Evolutionary conservation across 2,113 vertebrate genomes (phyloP).

Genomic region (Trichechus manatus): DNA sequence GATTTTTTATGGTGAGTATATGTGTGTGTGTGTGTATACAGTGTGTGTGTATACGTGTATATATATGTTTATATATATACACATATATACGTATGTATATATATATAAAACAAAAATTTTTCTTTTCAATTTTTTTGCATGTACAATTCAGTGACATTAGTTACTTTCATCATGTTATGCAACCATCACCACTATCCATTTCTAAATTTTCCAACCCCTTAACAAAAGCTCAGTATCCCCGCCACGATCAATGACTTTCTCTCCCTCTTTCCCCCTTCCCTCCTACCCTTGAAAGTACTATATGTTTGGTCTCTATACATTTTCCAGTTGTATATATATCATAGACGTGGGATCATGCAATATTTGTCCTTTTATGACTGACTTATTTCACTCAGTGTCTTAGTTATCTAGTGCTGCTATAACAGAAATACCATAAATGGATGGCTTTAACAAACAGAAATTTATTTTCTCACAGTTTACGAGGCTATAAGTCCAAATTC

Average conservation of each 20-base stretch:
- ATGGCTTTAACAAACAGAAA: background rate
- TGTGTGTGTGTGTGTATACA: background rate
- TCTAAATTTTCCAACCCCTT: background rate
- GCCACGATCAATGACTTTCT: background rate
- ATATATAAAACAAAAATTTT: background rate
- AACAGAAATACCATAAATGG: background rate
- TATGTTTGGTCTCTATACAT: background rate
- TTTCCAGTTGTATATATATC: background rate
- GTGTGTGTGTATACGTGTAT: too few species aligned
- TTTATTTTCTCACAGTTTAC: background rate
- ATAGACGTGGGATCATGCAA: background rate
- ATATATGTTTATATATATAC: background rate
- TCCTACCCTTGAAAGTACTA: background rate
- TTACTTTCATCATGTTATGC: background rate
- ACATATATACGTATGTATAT: background rate
- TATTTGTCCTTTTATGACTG: background rate
- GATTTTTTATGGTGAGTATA: background rate
- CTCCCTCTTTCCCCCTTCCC: background rate
- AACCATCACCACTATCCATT: background rate
- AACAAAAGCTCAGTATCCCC: background rate
- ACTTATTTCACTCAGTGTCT: background rate
- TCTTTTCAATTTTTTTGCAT: background rate
- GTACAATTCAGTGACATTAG: background rate
- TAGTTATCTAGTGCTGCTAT: background rate
- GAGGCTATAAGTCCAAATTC: background rate